Percentiles rank a stretch among this genome's conserved stretches.
These are phyloP conservation scores for Malthinus seriepunctatus DNA, from an alignment of 2,888 invertebrate species.

Conservation along the genomic window DNA sequence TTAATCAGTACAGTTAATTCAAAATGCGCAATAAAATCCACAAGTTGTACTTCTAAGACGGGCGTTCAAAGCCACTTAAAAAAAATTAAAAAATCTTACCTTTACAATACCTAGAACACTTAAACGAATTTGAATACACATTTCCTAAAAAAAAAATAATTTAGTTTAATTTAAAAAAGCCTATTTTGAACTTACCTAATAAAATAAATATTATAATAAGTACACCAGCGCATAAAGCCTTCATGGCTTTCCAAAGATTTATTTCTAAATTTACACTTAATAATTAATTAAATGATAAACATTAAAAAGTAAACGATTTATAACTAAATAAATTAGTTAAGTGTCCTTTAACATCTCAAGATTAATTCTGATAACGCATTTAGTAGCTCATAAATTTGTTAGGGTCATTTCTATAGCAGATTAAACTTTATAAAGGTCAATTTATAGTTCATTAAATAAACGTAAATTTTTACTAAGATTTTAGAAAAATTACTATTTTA, in stretches of 20 bases:
- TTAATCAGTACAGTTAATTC: neutral
- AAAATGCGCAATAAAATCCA: no score
- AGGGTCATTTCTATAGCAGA: constrained; percentile 19
- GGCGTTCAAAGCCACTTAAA: no score
- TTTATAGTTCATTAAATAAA: constrained; percentile 19
- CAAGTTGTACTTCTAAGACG: no score
- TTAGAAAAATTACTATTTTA: neutral
- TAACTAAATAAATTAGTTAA: neutral
- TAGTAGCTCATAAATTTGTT: constrained; percentile 17
- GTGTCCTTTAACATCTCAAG: constrained; percentile 26
- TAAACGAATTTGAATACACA: constrained; percentile 13
- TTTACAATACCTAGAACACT: constrained; percentile 38
- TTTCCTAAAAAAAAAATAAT: constrained; percentile 11
- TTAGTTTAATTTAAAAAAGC: neutral
- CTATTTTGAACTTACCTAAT: neutral
- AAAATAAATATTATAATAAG: neutral
- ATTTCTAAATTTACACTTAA: neutral
- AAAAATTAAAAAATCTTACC: constrained; percentile 20
- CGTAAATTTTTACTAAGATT: neutral
- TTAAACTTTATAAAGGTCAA: constrained; percentile 17
- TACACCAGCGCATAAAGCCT: neutral
- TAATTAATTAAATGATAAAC: neutral
- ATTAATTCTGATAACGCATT: constrained; percentile 30
- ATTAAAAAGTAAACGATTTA: neutral
- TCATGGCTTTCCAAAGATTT: neutral